Evolutionary conservation across 2,797 vertebrate species (phyloP), one percentile per base, ranked within the genome.

Genomic region (Muscicapa comitata): DNA sequence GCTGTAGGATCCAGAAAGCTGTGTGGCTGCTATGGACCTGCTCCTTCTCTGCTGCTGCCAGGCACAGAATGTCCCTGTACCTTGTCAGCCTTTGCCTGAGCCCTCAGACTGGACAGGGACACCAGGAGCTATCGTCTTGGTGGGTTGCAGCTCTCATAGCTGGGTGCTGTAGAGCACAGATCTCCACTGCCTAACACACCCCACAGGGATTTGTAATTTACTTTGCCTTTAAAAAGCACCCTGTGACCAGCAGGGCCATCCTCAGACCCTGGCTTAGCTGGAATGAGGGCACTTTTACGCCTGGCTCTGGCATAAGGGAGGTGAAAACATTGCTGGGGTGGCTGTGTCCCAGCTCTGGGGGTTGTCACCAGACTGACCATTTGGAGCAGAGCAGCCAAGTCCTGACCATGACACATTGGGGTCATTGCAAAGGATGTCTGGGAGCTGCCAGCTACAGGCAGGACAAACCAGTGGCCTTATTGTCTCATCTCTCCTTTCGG

Each of bases 311-410:
- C 4, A 2, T 17, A 9, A 25, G 24, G 38, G 47, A 85, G 9
- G 4, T 87, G 50, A 40, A 48, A 61, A 29, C 1, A 0, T 21
- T 3, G 0, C 65, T 53, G 33, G 12, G 6, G 6, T 4, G 2
- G 23, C 62, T 59, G 37, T 80, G 61, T 76, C 58, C 58, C 65
- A 26, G 17, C 40, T 55, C 48, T 88, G 26, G n/a, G 50, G 21
- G 10, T 48, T 0, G 0, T 33, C 55, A 68, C 21, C 70, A 35
- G 21, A 4, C 12, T n/a, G 54, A 29, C 13, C 1, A 0, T 7
- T 13, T 1, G 1, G 50, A 81, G 42, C 6, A 6, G 45, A 70
- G 35, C 26, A 51, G 4, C 40, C 19, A 6, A 10, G 7, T 47
- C 17, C 80, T 84, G 61, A 20, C 45, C 2, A 0, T 5, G 12